These are phyloP conservation scores for Anorthoa munda DNA, from an alignment of 2,888 invertebrate species.

Conservation along the genomic window DNA sequence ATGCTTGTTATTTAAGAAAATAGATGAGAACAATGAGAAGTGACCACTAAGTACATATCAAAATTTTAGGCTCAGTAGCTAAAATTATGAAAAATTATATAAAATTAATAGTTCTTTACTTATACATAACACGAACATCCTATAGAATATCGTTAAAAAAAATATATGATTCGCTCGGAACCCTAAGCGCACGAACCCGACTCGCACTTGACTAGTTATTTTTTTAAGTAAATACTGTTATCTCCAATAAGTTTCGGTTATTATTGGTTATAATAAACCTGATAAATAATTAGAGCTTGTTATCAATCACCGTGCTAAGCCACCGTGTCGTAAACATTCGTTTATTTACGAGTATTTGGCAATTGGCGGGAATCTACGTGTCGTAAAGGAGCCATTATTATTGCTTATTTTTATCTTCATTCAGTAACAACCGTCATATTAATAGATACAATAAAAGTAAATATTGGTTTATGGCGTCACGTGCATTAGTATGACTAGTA, in stretches of 20 bases:
- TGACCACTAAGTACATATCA: too few relatives aligned
- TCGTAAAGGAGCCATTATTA: constrained; percentile 1
- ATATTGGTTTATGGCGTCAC: constrained; percentile 14
- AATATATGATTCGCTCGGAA: too few relatives aligned
- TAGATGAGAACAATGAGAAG: too few relatives aligned
- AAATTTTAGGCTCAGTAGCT: too few relatives aligned
- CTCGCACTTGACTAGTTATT: too few relatives aligned
- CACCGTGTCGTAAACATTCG: constrained; percentile 1
- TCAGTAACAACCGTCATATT: not conserved
- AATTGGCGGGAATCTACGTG: constrained; percentile 15
- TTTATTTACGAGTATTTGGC: constrained; percentile 35
- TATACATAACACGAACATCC: too few relatives aligned
- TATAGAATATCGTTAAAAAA: too few relatives aligned
- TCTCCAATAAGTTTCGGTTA: constrained; percentile 4
- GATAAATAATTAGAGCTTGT: constrained; percentile 11
- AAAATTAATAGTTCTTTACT: too few relatives aligned
- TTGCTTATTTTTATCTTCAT: constrained; percentile 20
- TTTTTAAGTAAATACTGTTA: constrained; percentile 5
- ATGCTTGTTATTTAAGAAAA: too few relatives aligned
- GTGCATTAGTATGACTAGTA: constrained; percentile 1
- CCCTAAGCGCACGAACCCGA: too few relatives aligned
- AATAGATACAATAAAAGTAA: constrained; percentile 2
- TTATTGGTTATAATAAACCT: constrained; percentile 2
- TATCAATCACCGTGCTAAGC: constrained; percentile 8
- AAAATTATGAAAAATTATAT: too few relatives aligned